Evolutionary conservation across 2,888 invertebrate species (phyloP), one percentile per base, ranked within the genome.

Genomic region (Eulithis prunata): DNA sequence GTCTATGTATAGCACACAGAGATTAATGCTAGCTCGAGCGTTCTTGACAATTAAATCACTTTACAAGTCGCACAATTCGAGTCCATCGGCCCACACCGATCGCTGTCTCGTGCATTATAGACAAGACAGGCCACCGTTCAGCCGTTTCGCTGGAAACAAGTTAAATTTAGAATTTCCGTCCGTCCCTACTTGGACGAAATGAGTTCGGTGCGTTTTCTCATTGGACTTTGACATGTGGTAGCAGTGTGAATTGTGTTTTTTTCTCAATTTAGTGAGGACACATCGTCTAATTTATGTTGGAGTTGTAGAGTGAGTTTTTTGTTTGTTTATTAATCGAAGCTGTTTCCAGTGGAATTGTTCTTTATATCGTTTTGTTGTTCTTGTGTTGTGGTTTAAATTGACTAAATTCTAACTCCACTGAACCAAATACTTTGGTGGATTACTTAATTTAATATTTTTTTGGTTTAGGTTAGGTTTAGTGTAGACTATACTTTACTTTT

Each of bases 81-180:
- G 78, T 74, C 73, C 73, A 74, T 76, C 84, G 75, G 83, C 88
- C 89, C 88, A 90, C 89, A 83, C 86, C 77, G 78, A 77, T 78
- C 76, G 81, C 80, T 77, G 79, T 74, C 82, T 83, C 82, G 85
- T 81, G 85, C 80, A 86, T 83, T 85, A 82, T 85, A 82, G 84
- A 83, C 83, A 88, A 83, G 88, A 68, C 88, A 85, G 87, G 86
- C 81, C 86, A 82, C 78, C 75, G 80, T 84, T 83, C 80, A 82
- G 78, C 80, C 85, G 87, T 89, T 91, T 93, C 90, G 82, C 83
- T 89, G 87, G 89, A 91, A 92, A 86, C 82, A 67, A 77, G 85
- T 88, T 92, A 92, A 89, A 86, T 89, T 90, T 93, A 93, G 92
- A 92, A 90, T 91, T 84, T 90, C 89, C 88, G 90, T 89, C 86